Base-by-base conservation (phyloP, 2,888 invertebrate genomes). In the Lamproptera curius region DNA sequence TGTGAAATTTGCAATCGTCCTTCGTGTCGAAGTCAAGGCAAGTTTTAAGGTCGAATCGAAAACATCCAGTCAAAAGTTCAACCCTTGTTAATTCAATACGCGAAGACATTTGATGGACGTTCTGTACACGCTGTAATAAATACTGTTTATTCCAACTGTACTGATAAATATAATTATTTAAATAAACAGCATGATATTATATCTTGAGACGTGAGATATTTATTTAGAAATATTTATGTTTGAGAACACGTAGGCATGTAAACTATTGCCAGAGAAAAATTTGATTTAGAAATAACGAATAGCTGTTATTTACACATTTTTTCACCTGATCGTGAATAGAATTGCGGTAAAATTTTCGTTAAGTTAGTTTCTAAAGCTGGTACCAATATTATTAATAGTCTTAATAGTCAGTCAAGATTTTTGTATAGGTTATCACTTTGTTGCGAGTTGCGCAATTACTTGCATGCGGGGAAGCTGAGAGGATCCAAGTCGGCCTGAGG, bases 21-120 rank as follows among this genome's bases (percentile, higher is more conserved):
- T n/a, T n/a, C n/a, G n/a, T n/a, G n/a, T 49, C 40, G 44, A 49
- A 49, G 49, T 49, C 44, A 16, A 35, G 16, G 35, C 17, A 50
- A 50, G 31, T 44, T 48, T 35, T 39, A 36, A 50, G 49, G 49
- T 50, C 49, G 44, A 2, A 2, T 31, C 10, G n/a, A 17, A 23
- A 33, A 6, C 31, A 37, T 3, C 28, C 16, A 39, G 28, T 23
- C 16, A 31, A 50, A 36, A 37, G 40, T 50, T 44, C 49, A 50
- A 44, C 49, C 49, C 49, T 37, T 28, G 49, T 50, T 50, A 40
- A 36, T 50, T 36, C 44, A 44, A 49, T 35, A 36, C 44, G 49
- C 23, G 43, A 28, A 44, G 49, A 44, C 49, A 40, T 39, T 44
- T 49, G 49, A 50, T 44, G 40, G 49, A 50, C 44, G 31, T 11